Evolutionary conservation across 2,888 invertebrate genomes (phyloP), one percentile per base, ranked within the genome.

Genomic region (Philopedon plagiatum): DNA sequence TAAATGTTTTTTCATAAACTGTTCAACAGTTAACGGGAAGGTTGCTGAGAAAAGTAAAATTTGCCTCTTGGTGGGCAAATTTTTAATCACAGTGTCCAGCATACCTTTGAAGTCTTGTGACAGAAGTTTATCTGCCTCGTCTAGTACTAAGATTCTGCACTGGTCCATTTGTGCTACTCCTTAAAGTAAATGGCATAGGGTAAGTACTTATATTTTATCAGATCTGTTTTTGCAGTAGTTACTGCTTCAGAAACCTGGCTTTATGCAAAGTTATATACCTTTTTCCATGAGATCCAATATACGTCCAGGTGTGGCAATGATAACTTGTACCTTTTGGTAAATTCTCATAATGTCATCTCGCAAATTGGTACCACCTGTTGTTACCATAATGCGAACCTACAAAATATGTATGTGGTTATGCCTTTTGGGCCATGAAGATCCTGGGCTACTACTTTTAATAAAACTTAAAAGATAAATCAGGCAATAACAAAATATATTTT

Each of bases 281-380:
- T 99, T 99, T 88, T 99, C 99, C 96, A 99, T 98, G 87, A 99
- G 92, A 91, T 99, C 99, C 85, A 99, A 91, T 88, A 99, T 99
- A 86, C 99, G 93, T 81, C 99, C 99, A 76, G 99, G 99, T 77
- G 99, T 99, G 76, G 99, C 99, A 85, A 99, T 98, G 83, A 99
- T 96, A 79, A 98, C 93, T 90, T 99, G 99, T 84, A 98, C 98
- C 90, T 97, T 97, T 87, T 99, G 97, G 89, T 98, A 98, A 86
- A 99, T 95, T 87, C 99, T 94, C 94, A 99, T 96, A 86, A 99
- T 99, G 87, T 99, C 99, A 87, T 99, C 99, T 85, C 98, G 94
- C 82, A 96, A 89, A 87, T 94, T 94, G 80, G 99, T 99, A 81
- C 99, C 99, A 85, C 99, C 99, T 79, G 99, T 99, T 81, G 99